Evolutionary conservation across 2,113 vertebrate species (phyloP).

Genomic region (Irena cyanogastra): DNA sequence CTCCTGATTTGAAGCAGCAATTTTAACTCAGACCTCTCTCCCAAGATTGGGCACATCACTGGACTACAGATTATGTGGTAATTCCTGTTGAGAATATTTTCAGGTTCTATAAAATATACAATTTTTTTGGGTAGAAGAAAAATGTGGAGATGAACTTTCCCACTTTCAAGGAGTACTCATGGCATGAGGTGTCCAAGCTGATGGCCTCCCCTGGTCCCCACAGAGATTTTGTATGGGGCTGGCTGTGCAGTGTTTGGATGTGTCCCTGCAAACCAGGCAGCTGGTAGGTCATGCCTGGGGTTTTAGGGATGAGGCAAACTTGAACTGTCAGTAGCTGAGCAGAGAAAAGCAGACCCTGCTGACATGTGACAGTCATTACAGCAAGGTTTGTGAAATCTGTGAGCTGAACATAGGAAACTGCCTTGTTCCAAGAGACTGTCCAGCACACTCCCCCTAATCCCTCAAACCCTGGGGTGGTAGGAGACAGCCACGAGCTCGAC

Average conservation of each 20-base stretch:
- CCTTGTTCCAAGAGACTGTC: not conserved
- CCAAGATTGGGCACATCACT: accelerated
- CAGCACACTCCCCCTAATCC: not conserved
- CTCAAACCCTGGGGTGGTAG: not conserved
- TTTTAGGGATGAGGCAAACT: not conserved
- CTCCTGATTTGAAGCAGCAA: not conserved
- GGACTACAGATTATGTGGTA: not conserved
- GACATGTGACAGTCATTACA: not conserved
- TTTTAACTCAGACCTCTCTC: not conserved
- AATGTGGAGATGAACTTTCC: not conserved
- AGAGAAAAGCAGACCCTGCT: not conserved
- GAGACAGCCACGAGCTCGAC: not conserved
- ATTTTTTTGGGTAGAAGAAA: not conserved
- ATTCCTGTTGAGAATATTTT: not conserved
- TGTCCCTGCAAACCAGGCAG: not conserved
- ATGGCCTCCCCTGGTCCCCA: not conserved
- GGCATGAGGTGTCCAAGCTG: not conserved
- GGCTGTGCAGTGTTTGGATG: not conserved
- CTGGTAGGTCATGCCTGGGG: not conserved
- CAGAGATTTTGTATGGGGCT: not conserved
- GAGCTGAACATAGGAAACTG: not conserved
- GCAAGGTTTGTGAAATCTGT: not conserved
- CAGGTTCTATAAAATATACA: not conserved
- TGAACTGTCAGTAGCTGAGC: not conserved
- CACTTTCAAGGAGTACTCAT: not conserved